Evolutionary conservation across 2,888 invertebrate genomes (phyloP), one percentile per base, ranked within the genome.

Genomic region (Sinhomidia bicolor): DNA sequence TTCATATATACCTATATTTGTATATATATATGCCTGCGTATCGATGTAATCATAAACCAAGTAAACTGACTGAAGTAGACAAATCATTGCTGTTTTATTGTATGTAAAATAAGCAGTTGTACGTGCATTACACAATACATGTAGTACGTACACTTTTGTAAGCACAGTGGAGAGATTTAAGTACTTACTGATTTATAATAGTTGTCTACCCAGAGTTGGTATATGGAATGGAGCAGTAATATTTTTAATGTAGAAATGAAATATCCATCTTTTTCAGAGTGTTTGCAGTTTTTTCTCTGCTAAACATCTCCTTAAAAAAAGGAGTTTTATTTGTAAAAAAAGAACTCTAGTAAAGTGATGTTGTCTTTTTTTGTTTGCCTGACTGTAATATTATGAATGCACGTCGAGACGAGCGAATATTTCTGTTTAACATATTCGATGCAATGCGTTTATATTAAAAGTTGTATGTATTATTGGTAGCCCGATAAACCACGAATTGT

Each of bases 71-170:
- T 81, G 80, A 82, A 51, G 29, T 32, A 68, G 65, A 82, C 81
- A 82, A 81, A 82, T 82, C 68, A 68, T 82, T 10, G 51, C 81
- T 54, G 36, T 32, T 60, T 79, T 79, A 23, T 17, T 20, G 41
- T 36, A 26, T 23, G 6, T 36, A 36, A 36, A 36, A 36, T 36
- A 36, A 36, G 7, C 36, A 36, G n/a, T n/a, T n/a, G n/a, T n/a
- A n/a, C n/a, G n/a, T n/a, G n/a, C n/a, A n/a, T n/a, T n/a, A n/a
- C n/a, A n/a, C n/a, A n/a, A n/a, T n/a, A n/a, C 36, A 7, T n/a
- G n/a, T n/a, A n/a, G n/a, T n/a, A n/a, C 36, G 36, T 36, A 36
- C 36, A 36, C n/a, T n/a, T n/a, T 36, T 7, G 7, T 36, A 36
- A 36, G 36, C 7, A 36, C 7, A 36, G 3, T 7, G 4, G 7